These are phyloP conservation scores for Acanthococcus lagerstroemiae DNA, from an alignment of 2,888 invertebrate species.

Conservation along the genomic window DNA sequence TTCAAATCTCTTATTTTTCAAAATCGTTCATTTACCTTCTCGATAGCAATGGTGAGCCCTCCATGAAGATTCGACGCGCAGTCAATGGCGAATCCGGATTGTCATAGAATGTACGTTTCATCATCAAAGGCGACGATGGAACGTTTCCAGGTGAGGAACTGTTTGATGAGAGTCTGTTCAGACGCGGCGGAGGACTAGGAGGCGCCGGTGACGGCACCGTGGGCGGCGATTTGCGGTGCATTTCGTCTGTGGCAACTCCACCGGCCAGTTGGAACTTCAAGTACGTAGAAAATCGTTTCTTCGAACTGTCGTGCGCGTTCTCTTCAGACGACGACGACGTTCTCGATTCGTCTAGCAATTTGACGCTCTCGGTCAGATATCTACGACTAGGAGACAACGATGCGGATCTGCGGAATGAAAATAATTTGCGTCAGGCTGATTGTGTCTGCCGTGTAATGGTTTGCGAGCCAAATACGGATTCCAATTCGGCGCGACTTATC, in stretches of 20 bases:
- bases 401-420: constrained; percentile 36
- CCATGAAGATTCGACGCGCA: constrained; percentile 33
- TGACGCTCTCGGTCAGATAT: constrained; percentile 26
- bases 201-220: constrained; percentile 34
- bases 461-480: too few species aligned
- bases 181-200: constrained; percentile 37
- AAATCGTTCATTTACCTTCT: constrained; percentile 42
- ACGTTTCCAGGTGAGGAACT: constrained; percentile 11
- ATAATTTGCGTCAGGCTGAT: too few species aligned
- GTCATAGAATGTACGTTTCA: constrained; percentile 32
- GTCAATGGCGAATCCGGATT: constrained; percentile 33
- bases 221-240: constrained; percentile 31
- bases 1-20: too few species aligned
- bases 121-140: constrained; percentile 27
- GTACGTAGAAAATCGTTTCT: constrained; percentile 9
- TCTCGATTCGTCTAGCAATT: constrained; percentile 26
- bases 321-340: constrained; percentile 1
- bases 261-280: constrained; percentile 20
- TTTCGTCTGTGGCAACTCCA: constrained; percentile 7
- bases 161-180: constrained; percentile 34
- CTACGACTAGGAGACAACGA: constrained; percentile 38
- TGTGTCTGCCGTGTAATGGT: too few species aligned
- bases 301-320: not conserved
- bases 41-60: constrained; percentile 42
- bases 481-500: too few species aligned